Evolutionary conservation across 2,797 vertebrate genomes (phyloP).

Genomic region (Onychomys leucogaster): DNA sequence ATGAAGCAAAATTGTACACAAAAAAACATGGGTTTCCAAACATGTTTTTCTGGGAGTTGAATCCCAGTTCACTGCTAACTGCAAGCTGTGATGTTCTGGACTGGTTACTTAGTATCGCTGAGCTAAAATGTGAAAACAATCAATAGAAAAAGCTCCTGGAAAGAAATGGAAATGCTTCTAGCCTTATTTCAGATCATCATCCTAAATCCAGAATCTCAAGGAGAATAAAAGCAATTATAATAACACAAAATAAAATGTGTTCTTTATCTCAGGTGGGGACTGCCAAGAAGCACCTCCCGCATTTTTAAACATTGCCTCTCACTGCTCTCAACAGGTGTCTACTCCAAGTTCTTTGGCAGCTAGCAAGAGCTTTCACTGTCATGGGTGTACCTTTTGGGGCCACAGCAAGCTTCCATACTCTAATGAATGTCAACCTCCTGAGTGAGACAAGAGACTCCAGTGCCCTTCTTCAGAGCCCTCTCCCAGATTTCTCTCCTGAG

Average conservation of each 20-base stretch:
- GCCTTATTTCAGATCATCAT: conserved; percentile 23
- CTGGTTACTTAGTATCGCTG: conserved; percentile 67
- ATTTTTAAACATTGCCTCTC: conserved; percentile 61
- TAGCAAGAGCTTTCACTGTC: not conserved
- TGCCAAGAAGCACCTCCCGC: conserved; percentile 55
- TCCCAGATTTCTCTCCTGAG: not conserved
- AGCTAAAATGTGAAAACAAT: conserved; percentile 60
- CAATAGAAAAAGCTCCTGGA: conserved; percentile 25
- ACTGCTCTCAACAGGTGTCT: conserved; percentile 26
- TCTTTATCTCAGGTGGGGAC: conserved; percentile 56
- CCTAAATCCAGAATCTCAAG: conserved; percentile 63
- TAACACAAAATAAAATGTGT: conserved; percentile 59
- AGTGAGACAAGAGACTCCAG: not conserved
- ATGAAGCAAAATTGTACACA: not conserved
- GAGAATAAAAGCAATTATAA: conserved; percentile 74
- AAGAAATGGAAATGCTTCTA: conserved; percentile 34
- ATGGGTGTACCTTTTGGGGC: not conserved
- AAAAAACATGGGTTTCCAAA: conserved; percentile 26
- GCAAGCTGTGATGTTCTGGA: not conserved
- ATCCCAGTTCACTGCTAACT: conserved; percentile 1
- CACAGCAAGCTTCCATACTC: not conserved
- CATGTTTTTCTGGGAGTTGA: conserved; percentile 8
- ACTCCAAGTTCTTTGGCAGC: not conserved
- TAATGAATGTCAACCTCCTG: not conserved
- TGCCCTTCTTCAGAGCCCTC: not conserved